These are phyloP conservation scores for Hydrotaea cyrtoneurina DNA, from an alignment of 2,888 invertebrate genomes.

Conservation along the genomic window DNA sequence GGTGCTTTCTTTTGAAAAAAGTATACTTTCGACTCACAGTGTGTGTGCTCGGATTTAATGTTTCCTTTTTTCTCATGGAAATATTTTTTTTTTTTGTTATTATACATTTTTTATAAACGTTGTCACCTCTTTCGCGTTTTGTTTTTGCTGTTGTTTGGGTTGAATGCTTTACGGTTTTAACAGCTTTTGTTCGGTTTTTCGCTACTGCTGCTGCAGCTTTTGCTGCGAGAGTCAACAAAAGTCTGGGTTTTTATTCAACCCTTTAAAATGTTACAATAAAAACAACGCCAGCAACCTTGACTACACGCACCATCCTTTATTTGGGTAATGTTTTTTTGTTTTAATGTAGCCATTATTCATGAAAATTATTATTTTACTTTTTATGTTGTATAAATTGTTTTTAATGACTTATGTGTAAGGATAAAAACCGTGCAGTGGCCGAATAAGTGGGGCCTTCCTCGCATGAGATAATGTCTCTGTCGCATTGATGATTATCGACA, in stretches of 20 bases:
- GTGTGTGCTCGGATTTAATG: slow-evolving; percentile 14
- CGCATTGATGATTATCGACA: background rate
- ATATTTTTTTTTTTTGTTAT: slow-evolving; percentile 20
- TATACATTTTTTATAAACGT: slow-evolving; percentile 28
- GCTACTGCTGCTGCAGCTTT: background rate
- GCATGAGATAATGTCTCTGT: background rate
- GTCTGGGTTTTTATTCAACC: slow-evolving; percentile 28
- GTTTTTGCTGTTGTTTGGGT: slow-evolving; percentile 6
- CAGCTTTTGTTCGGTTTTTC: slow-evolving; percentile 18
- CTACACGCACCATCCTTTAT: slow-evolving; percentile 27
- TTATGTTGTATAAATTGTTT: slow-evolving; percentile 41
- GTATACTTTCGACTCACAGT: background rate
- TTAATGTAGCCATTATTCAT: slow-evolving; percentile 37
- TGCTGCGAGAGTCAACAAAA: slow-evolving; percentile 18
- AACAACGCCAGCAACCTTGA: slow-evolving; percentile 26
- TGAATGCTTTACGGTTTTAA: slow-evolving; percentile 20
- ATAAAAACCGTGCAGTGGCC: background rate
- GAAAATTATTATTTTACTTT: slow-evolving; percentile 40
- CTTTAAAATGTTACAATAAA: background rate
- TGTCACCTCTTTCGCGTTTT: slow-evolving; percentile 35
- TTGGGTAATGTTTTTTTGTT: background rate
- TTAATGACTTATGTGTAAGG: slow-evolving; percentile 21
- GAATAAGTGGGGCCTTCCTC: background rate
- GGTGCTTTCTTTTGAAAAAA: slow-evolving; percentile 24
- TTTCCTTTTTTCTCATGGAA: slow-evolving; percentile 16